phyloP scores from a whole-genome alignment of 2,888 invertebrate species.

The Tortricodes alternella region DNA sequence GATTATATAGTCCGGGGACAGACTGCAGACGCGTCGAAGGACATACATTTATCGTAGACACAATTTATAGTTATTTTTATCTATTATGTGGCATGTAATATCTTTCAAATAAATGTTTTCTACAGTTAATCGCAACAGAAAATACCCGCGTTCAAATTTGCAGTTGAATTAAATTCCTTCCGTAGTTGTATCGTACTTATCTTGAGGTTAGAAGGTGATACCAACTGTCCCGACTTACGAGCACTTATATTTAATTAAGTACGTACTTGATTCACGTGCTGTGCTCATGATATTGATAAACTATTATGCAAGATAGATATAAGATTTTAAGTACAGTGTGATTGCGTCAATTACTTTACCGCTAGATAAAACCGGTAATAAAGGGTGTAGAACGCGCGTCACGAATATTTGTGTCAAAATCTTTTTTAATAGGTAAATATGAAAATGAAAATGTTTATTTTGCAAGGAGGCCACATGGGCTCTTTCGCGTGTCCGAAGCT shows the following conservation, averaged over 20 bases:
- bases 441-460: too few species aligned
- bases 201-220: slow-evolving; percentile 2
- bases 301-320: slow-evolving; percentile 12
- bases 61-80: too few species aligned
- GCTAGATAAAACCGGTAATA: neutral
- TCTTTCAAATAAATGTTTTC: too few species aligned
- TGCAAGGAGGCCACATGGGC: too few species aligned
- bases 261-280: slow-evolving; percentile 3
- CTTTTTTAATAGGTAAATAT: neutral
- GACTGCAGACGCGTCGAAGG: too few species aligned
- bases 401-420: neutral
- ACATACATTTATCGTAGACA: too few species aligned
- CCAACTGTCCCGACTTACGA: neutral
- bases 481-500: too few species aligned
- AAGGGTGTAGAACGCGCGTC: neutral
- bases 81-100: too few species aligned
- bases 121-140: too few species aligned
- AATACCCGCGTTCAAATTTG: neutral
- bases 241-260: slow-evolving; percentile 8
- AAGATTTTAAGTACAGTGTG: neutral
- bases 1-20: too few species aligned
- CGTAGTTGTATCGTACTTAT: neutral
- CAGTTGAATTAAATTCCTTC: neutral
- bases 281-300: slow-evolving; percentile 6
- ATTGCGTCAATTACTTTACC: slow-evolving; percentile 11